Percentiles rank a stretch among this genome's conserved stretches.
phyloP scores from a whole-genome alignment of 2,888 invertebrate genomes.

The Plebejus argus region DNA sequence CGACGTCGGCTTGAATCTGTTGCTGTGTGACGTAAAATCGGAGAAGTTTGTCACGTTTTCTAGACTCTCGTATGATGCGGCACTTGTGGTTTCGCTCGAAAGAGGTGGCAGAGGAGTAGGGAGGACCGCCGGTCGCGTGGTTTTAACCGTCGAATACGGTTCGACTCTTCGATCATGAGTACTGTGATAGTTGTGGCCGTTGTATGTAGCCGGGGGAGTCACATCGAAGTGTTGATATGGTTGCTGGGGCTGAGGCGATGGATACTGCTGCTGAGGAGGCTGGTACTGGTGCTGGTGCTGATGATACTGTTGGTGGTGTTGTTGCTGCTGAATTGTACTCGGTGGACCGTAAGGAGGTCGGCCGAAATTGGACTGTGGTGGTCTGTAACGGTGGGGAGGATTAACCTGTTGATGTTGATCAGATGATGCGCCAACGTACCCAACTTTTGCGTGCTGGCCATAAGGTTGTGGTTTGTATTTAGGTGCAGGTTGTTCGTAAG shows the following conservation, averaged over 20 bases:
- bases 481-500: conserved; percentile 47
- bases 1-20: conserved; percentile 49
- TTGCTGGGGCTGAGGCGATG: conserved; percentile 2
- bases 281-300: conserved; percentile 19
- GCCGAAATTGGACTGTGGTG: conserved; percentile 53
- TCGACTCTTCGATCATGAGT: conserved; percentile 54
- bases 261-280: conserved; percentile 7
- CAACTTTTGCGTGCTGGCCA: conserved; percentile 56
- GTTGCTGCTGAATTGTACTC: conserved; percentile 40
- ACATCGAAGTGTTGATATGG: conserved; percentile 51
- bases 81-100: conserved; percentile 50
- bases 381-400: conserved; percentile 57
- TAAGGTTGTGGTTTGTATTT: conserved; percentile 54
- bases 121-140: conserved; percentile 61
- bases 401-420: conserved; percentile 60
- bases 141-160: conserved; percentile 54
- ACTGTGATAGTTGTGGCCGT: conserved; percentile 43
- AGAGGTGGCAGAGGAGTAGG: conserved; percentile 57
- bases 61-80: conserved; percentile 47
- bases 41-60: conserved; percentile 55
- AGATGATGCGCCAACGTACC: conserved; percentile 52
- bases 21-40: conserved; percentile 54
- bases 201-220: conserved; percentile 41
- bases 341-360: conserved; percentile 58
- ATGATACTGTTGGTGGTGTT: not conserved